Conservation (phyloP, 53 echinoderm and acorn worm species). For the Henricia sp. region DNA sequence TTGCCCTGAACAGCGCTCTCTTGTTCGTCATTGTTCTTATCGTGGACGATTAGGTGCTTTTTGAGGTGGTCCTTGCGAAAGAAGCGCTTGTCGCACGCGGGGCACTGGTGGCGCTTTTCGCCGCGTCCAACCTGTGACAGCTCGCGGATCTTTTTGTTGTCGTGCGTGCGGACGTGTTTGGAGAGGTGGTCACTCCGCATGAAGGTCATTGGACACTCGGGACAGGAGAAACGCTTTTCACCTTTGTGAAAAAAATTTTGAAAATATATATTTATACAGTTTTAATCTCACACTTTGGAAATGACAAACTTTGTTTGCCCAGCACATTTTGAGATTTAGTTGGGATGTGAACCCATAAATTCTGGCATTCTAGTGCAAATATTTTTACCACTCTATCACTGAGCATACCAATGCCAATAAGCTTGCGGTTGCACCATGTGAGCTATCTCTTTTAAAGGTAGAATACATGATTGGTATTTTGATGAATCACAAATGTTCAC, state of each 20-base stretch:
- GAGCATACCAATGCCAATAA: no score
- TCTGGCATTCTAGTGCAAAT: no score
- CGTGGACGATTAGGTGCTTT: constrained; percentile 79
- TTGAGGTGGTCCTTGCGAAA: constrained; percentile 92
- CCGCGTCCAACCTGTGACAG: constrained; percentile 9
- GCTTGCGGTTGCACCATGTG: no score
- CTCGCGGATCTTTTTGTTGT: constrained; percentile 57
- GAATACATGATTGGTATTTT: no score
- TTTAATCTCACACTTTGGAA: no score
- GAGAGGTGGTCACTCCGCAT: constrained; percentile 98
- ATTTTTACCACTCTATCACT: no score
- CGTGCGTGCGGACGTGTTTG: constrained; percentile 89
- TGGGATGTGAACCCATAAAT: no score
- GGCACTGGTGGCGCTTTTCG: constrained; percentile 75
- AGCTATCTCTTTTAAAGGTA: no score
- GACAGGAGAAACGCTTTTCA: constrained; percentile 89
- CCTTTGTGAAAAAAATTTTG: constrained; percentile 57
- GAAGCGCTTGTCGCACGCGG: constrained; percentile 80
- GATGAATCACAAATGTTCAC: neutral
- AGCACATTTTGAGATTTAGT: neutral
- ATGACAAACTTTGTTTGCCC: neutral
- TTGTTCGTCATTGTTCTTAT: constrained; percentile 26
- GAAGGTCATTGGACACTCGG: constrained; percentile 84
- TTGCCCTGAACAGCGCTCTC: neutral
- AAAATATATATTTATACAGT: no score